These are phyloP conservation scores for Manacus vitellinus DNA, from an alignment of 2,113 vertebrate species.

Conservation along the genomic window DNA sequence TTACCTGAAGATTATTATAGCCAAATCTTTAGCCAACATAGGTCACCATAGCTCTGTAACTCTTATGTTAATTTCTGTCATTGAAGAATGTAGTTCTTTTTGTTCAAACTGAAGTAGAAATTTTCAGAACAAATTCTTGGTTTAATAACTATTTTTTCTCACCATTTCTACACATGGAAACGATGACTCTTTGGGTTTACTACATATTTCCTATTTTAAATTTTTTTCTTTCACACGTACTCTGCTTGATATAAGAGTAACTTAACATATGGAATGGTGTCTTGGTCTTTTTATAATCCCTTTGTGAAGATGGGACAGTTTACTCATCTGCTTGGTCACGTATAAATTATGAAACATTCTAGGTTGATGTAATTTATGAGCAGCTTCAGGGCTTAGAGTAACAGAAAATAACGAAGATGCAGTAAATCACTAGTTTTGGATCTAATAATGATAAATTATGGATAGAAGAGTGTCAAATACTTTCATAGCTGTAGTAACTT, in stretches of 20 bases:
- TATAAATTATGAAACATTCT: background rate
- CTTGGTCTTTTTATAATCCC: background rate
- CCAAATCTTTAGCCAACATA: background rate
- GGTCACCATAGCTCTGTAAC: accelerated
- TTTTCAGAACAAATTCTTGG: background rate
- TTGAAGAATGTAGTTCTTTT: background rate
- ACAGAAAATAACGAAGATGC: background rate
- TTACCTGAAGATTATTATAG: background rate
- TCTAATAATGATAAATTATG: background rate
- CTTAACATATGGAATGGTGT: background rate
- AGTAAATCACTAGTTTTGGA: background rate
- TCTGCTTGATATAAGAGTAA: background rate
- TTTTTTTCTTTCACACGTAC: background rate
- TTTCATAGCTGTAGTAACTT: background rate
- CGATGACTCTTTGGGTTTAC: background rate
- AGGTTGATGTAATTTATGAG: background rate
- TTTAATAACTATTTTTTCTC: background rate
- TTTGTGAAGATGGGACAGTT: background rate
- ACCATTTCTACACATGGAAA: background rate
- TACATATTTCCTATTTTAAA: background rate
- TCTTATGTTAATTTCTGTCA: background rate
- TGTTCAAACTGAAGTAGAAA: background rate
- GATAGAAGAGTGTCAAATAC: background rate
- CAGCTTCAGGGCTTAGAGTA: background rate
- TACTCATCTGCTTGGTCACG: background rate